Base-by-base conservation (phyloP, 2,113 vertebrate species). In the Corydoras sp. region DNA sequence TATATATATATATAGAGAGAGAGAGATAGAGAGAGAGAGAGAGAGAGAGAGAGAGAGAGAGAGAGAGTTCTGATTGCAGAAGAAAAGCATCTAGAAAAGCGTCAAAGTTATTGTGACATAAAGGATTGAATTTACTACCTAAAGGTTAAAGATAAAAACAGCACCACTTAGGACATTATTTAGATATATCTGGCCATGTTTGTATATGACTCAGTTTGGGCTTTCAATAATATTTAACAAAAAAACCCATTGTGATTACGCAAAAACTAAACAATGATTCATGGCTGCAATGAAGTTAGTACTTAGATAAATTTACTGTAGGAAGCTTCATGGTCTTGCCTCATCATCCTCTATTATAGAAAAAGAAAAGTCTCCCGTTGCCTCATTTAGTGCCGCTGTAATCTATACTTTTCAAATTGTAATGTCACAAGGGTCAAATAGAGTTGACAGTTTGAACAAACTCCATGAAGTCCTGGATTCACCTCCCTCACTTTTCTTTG, bases 391-490 rank as follows among this genome's bases (percentile, higher is more conserved):
- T 58, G 3, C 5, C 11, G 15, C n/a, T 58, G 51, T 2, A 29
- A 10, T 53, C 13, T 24, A 2, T 0, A 31, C n/a, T 62, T 68
- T 29, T 64, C 49, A 51, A 9, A 55, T 18, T 5, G 31, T 58
- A 15, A 48, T 58, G 3, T 77, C 49, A 63, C 29, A 29, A 1
- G 15, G 76, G 69, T 76, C 54, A 65, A 13, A 8, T 43, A 68
- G 58, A 82, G 80, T 78, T 77, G 62, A 76, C 10, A 32, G 58
- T 58, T 70, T 77, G 62, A 62, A 58, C 31, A 58, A 51, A 63
- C 60, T 67, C 73, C 65, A 67, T 43, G 4, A 18, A 68, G 50
- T 31, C 51, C 69, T 58, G 12, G 10, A 53, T 77, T 79, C 29
- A 74, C 60, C 73, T 73, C 48, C 24, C 14, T 74, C 4, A 13